Conservation (phyloP, 2,113 vertebrate species). For the Rafetus swinhoei region DNA sequence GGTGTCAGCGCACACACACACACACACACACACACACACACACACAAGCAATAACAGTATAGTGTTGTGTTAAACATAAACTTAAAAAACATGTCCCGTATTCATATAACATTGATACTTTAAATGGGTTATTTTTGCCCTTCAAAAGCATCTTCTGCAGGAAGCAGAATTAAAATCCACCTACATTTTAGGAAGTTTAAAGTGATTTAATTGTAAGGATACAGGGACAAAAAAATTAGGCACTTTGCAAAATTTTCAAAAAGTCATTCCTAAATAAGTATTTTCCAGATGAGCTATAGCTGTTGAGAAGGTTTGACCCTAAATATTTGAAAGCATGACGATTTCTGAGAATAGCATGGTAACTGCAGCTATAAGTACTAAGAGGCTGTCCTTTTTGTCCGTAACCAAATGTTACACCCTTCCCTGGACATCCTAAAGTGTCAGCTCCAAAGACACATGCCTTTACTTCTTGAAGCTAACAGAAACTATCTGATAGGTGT, state of each 20-base stretch:
- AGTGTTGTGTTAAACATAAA: no score
- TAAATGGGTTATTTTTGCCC: not conserved
- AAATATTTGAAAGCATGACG: not conserved
- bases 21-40: no score
- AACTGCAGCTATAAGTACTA: not conserved
- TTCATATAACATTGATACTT: not conserved
- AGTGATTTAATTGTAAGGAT: not conserved
- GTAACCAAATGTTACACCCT: no score
- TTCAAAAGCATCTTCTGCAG: not conserved
- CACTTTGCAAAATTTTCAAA: not conserved
- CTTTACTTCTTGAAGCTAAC: no score
- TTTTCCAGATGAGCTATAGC: not conserved
- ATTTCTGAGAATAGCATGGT: not conserved
- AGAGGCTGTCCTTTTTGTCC: not conserved
- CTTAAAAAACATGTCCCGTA: not conserved
- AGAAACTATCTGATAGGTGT: no score
- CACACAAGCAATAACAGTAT: no score
- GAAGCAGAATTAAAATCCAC: not conserved
- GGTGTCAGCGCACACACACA: no score
- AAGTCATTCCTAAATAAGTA: not conserved
- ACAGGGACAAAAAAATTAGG: no score
- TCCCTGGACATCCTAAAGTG: no score
- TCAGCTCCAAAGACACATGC: no score
- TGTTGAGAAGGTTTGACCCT: not conserved
- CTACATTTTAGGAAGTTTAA: not conserved